These are phyloP conservation scores for Andricus grossulariae DNA, from an alignment of 1,140 invertebrate genomes.

Conservation along the genomic window DNA sequence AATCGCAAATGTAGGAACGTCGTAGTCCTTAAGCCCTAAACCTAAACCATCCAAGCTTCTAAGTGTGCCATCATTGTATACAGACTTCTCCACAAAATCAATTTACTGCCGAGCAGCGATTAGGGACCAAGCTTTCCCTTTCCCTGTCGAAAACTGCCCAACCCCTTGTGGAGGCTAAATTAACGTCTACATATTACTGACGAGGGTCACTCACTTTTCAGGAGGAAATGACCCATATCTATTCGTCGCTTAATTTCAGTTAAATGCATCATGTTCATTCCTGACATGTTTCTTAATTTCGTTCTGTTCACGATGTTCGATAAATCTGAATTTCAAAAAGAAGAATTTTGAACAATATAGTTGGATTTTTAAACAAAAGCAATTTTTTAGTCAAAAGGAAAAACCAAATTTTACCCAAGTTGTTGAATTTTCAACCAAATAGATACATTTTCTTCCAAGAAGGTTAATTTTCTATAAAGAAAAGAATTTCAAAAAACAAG, in stretches of 20 bases:
- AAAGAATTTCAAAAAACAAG: no score
- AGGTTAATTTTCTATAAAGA: no score
- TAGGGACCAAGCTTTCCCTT: neutral
- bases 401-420: no score
- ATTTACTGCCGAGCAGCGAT: constrained; percentile 17
- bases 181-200: neutral
- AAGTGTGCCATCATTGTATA: constrained; percentile 14
- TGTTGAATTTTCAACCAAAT: no score
- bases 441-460: no score
- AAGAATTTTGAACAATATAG: no score
- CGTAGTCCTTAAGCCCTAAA: neutral
- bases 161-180: neutral
- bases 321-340: no score
- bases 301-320: no score
- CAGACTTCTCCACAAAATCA: constrained; percentile 28
- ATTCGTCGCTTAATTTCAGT: neutral
- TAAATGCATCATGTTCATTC: neutral
- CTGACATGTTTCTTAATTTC: neutral
- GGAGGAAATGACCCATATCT: neutral
- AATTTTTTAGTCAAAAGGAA: no score
- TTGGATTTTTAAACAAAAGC: no score
- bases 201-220: neutral
- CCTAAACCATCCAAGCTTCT: constrained; percentile 7
- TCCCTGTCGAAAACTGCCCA: neutral
- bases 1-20: constrained; percentile 6